Evolutionary conservation across 2,888 invertebrate genomes (phyloP).

Genomic region (Phytoseiulus persimilis): DNA sequence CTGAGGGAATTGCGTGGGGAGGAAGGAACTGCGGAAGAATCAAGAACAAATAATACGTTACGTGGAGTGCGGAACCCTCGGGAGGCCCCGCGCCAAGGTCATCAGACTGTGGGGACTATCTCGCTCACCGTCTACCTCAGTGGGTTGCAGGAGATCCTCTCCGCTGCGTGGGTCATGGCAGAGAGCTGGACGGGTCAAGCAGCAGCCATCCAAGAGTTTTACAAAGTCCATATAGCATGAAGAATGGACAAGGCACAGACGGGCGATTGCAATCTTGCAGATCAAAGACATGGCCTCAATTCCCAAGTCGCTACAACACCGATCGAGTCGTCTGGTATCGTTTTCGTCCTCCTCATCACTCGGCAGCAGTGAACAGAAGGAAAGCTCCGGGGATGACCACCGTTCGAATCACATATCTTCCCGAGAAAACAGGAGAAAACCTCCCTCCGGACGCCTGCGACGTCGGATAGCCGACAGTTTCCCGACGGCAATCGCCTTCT

Average conservation of each 20-base stretch:
- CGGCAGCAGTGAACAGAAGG: neutral
- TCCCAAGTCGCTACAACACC: neutral
- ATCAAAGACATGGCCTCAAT: neutral
- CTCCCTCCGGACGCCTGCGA: neutral
- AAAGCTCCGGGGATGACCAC: neutral
- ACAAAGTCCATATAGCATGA: neutral
- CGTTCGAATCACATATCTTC: neutral
- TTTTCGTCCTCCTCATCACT: neutral
- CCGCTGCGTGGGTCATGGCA: neutral
- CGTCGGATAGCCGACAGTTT: neutral
- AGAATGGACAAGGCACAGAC: neutral
- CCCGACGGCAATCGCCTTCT: neutral
- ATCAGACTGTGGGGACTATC: neutral
- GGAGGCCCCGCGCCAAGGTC: neutral
- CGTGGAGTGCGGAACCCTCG: neutral
- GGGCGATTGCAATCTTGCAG: neutral
- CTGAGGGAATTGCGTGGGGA: neutral
- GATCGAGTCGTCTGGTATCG: neutral
- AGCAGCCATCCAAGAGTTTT: neutral
- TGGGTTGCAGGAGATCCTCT: neutral
- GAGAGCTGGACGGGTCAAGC: neutral
- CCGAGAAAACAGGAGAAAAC: neutral
- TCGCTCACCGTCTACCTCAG: neutral
- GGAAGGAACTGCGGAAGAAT: neutral
- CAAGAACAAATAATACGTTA: neutral